Evolutionary conservation across 2,888 invertebrate species (phyloP).

Genomic region (Iphiclides podalirius): DNA sequence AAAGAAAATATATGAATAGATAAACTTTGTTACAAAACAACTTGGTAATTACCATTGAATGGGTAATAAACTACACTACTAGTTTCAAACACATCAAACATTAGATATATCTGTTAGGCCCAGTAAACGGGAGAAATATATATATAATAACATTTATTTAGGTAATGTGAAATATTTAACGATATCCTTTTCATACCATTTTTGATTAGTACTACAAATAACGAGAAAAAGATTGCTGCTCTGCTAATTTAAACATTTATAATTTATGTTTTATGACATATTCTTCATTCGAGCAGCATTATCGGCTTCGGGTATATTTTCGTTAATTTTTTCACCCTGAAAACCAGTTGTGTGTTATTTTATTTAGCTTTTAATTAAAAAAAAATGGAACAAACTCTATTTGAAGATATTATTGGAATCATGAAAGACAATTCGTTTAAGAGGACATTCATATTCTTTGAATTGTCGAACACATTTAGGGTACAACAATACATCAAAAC

Average conservation of each 20-base stretch:
- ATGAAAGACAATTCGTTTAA: constrained; percentile 19
- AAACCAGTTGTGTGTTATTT: constrained; percentile 24
- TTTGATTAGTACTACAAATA: background rate
- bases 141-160: background rate
- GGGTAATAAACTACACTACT: background rate
- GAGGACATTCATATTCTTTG: background rate
- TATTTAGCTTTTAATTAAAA: too few relatives aligned
- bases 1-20: too few relatives aligned
- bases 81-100: background rate
- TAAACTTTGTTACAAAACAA: too few relatives aligned
- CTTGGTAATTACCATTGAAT: too few relatives aligned
- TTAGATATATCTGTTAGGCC: background rate
- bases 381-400: constrained; percentile 1
- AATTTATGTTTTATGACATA: background rate
- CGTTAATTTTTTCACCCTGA: constrained; percentile 23
- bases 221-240: constrained; percentile 1
- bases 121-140: background rate
- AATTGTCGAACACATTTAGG: background rate
- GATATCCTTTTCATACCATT: background rate
- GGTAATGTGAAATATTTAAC: background rate
- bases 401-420: constrained; percentile 15
- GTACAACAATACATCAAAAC: background rate
- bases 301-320: constrained; percentile 13
- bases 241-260: background rate
- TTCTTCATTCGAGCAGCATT: constrained; percentile 21